These are phyloP conservation scores for Ariopsis seemanni DNA, from an alignment of 2,113 vertebrate genomes.

Conservation along the genomic window DNA sequence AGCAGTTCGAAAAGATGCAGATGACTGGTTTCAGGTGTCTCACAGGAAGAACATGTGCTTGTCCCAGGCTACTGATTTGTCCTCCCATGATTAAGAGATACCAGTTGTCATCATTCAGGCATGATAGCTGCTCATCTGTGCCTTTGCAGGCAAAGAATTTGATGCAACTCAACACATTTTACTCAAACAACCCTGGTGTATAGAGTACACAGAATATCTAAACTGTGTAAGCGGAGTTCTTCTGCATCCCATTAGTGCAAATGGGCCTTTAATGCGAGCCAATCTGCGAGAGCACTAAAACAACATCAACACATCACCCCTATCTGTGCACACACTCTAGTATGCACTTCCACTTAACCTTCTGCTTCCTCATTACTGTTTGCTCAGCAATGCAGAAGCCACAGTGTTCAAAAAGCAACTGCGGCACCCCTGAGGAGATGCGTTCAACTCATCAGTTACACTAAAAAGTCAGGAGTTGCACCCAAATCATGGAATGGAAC, in stretches of 20 bases:
- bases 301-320: conserved; percentile 14
- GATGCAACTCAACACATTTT: background rate
- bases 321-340: conserved; percentile 26
- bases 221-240: background rate
- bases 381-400: conserved; percentile 14
- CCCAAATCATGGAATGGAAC: background rate
- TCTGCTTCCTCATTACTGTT: conserved; percentile 29
- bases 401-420: background rate
- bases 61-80: background rate
- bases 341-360: conserved; percentile 29
- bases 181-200: background rate
- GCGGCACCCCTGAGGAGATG: background rate
- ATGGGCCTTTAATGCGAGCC: conserved; percentile 34
- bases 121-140: background rate
- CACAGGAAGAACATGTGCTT: background rate
- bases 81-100: background rate
- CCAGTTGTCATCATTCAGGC: background rate
- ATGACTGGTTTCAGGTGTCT: background rate
- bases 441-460: conserved; percentile 21
- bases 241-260: conserved; percentile 22
- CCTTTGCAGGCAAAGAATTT: background rate
- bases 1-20: background rate
- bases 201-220: background rate
- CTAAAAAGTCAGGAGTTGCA: background rate
- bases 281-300: conserved; percentile 21